phyloP scores from a whole-genome alignment of 2,113 vertebrate species.

The Notothenia rossii region DNA sequence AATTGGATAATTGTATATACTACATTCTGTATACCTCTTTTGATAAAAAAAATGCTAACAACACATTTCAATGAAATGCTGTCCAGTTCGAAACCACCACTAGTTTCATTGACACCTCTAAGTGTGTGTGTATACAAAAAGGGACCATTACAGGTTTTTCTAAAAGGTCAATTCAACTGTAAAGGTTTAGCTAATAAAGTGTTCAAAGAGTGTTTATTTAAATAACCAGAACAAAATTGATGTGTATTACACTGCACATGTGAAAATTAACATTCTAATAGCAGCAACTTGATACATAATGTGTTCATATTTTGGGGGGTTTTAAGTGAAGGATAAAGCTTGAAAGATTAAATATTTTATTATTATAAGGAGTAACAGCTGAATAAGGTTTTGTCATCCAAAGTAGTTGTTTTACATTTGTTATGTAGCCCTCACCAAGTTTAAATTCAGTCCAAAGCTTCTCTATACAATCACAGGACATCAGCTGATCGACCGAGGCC shows the following conservation, averaged over 20 bases:
- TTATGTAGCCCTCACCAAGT: neutral
- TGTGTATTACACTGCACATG: neutral
- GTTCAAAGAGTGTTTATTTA: neutral
- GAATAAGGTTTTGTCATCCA: too few relatives aligned
- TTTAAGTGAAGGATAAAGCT: too few relatives aligned
- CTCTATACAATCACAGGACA: slow-evolving; percentile 33
- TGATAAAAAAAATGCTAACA: neutral
- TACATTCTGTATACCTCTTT: too few relatives aligned
- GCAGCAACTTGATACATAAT: too few relatives aligned
- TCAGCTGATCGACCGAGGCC: slow-evolving; percentile 47
- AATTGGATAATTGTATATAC: neutral
- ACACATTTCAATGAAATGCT: neutral
- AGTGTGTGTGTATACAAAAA: too few relatives aligned
- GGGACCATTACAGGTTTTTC: neutral
- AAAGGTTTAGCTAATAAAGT: neutral
- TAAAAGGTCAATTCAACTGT: neutral
- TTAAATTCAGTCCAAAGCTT: slow-evolving; percentile 25
- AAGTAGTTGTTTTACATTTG: neutral
- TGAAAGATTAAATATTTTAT: too few relatives aligned
- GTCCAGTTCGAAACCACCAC: neutral
- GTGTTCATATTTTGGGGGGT: too few relatives aligned
- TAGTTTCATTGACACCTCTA: neutral
- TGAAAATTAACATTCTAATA: neutral
- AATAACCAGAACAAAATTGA: neutral
- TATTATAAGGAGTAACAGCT: too few relatives aligned